Conservation (phyloP, 2,888 invertebrate species). For the Callyntrura sp. region DNA sequence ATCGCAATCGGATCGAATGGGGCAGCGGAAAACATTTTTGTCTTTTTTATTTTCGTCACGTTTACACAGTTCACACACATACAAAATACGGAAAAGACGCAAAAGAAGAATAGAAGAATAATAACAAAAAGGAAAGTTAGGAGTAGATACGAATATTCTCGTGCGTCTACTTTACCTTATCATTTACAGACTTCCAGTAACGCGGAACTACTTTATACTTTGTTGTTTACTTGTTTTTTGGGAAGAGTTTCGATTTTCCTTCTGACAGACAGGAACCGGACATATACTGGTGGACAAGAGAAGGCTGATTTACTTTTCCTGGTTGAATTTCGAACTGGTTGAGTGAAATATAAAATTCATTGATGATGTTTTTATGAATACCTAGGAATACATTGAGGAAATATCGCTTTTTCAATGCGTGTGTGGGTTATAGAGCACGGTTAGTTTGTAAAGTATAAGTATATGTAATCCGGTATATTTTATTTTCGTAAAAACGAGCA, state of each 20-base stretch:
- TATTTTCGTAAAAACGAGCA: too few relatives aligned
- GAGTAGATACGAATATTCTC: neutral
- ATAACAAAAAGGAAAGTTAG: neutral
- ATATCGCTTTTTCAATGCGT: too few relatives aligned
- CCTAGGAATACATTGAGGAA: too few relatives aligned
- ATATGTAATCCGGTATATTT: too few relatives aligned
- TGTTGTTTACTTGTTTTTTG: neutral
- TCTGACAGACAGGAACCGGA: slow-evolving; percentile 6
- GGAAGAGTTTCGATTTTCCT: neutral
- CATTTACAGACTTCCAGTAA: neutral
- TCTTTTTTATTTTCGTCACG: slow-evolving; percentile 36
- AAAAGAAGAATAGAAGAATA: neutral
- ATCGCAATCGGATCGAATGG: slow-evolving; percentile 5
- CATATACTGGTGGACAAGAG: neutral
- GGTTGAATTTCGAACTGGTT: too few relatives aligned
- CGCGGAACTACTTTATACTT: neutral
- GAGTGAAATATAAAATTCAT: too few relatives aligned
- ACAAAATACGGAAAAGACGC: neutral
- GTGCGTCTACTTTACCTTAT: neutral
- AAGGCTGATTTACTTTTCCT: neutral
- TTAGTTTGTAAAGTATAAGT: too few relatives aligned
- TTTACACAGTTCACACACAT: too few relatives aligned
- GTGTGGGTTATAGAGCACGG: too few relatives aligned
- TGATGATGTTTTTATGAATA: too few relatives aligned
- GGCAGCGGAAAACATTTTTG: slow-evolving; percentile 37